phyloP scores from a whole-genome alignment of 2,113 vertebrate species.

The Felis chaus region DNA sequence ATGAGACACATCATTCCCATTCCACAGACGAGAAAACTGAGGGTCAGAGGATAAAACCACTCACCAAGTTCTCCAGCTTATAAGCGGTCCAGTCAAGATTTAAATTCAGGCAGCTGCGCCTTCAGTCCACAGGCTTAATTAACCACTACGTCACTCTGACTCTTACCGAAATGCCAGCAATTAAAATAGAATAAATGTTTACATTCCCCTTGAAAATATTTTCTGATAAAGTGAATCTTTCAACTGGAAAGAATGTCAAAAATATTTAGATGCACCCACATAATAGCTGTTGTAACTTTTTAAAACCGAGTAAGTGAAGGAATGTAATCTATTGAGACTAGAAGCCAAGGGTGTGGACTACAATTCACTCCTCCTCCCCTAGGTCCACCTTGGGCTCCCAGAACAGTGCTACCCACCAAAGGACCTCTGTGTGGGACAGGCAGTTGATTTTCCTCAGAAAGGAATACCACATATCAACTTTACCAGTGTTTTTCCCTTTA shows the following conservation, averaged over 20 bases:
- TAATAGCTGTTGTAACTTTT: not conserved
- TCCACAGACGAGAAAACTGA: not conserved
- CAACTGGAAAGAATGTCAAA: slow-evolving; percentile 33
- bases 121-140: not conserved
- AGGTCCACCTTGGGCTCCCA: not conserved
- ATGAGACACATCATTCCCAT: not conserved
- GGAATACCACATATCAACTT: not conserved
- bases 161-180: slow-evolving; percentile 2
- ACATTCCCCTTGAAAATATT: slow-evolving; percentile 23
- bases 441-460: not conserved
- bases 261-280: not conserved
- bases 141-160: not conserved
- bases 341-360: not conserved
- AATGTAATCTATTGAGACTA: not conserved
- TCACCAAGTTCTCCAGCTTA: not conserved
- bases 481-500: not conserved
- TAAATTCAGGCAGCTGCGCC: not conserved
- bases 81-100: not conserved
- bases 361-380: not conserved
- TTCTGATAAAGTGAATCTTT: slow-evolving; percentile 61
- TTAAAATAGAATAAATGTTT: slow-evolving; percentile 48
- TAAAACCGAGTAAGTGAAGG: not conserved
- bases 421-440: not conserved
- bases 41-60: not conserved
- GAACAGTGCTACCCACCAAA: fast-evolving